These are phyloP conservation scores for Prinia subflava DNA, from an alignment of 2,113 vertebrate genomes.

Conservation along the genomic window DNA sequence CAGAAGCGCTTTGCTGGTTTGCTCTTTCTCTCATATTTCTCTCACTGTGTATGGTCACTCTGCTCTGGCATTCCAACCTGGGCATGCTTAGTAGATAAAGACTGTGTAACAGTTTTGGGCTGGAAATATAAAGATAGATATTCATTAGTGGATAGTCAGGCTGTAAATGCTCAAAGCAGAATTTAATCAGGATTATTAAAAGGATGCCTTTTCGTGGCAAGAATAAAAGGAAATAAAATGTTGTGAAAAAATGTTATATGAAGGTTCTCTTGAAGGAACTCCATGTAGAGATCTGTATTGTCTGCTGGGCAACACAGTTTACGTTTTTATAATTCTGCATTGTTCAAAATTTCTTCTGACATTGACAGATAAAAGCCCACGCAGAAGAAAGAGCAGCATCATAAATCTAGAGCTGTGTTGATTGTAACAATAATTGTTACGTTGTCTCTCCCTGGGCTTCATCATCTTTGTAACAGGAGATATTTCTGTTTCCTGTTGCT, in stretches of 20 bases:
- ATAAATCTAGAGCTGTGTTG: background rate
- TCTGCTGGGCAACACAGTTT: background rate
- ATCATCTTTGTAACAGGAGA: background rate
- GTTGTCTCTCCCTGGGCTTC: background rate
- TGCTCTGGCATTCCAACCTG: background rate
- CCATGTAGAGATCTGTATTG: background rate
- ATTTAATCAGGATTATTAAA: background rate
- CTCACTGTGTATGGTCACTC: background rate
- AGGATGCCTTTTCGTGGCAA: background rate
- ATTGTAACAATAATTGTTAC: background rate
- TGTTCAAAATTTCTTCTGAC: background rate
- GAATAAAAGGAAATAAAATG: background rate
- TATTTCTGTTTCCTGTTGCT: fast-evolving
- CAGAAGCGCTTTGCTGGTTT: background rate
- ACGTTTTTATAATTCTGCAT: background rate
- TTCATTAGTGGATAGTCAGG: background rate
- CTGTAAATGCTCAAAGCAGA: background rate
- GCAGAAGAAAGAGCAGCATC: background rate
- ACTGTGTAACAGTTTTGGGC: background rate
- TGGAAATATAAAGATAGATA: background rate
- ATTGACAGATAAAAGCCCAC: background rate
- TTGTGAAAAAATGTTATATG: background rate
- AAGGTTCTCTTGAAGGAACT: background rate
- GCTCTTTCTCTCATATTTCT: background rate
- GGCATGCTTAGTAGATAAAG: background rate